Base-by-base conservation (phyloP, 1,140 invertebrate genomes). In the Drosophila cardini region DNA sequence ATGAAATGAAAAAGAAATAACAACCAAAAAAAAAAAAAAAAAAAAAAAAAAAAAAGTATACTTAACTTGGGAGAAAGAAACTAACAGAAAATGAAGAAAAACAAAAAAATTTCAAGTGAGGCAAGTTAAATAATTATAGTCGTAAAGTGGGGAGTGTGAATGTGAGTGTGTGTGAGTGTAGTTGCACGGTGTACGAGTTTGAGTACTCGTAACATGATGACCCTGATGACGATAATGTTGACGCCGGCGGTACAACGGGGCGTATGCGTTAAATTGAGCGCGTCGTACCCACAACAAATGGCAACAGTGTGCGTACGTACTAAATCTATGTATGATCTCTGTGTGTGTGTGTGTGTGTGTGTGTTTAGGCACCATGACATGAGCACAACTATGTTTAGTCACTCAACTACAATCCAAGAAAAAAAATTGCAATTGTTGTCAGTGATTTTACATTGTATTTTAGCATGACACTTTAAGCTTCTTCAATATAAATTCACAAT, bases 261-360 rank as follows among this genome's bases (percentile, higher is more conserved):
- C 80, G 76, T 79, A 83, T 79, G 72, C 72, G 71, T 72, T 79
- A 68, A 82, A 82, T 83, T 82, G 67, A 83, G 72, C 72, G 76
- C 67, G 53, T 79, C 80, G 72, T 79, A 76, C 76, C 52, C 71
- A 60, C 56, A 81, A 40, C 69, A 56, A 43, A 50, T 40, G 55
- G 36, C 7, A 69, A 60, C 26, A 38, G 46, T 38, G n/a, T 46
- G 32, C 18, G 32, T 40, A 30, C 21, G 18, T 43, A 15, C 21
- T 26, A 26, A 26, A 5, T 0, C 21, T 43, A 11, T n/a, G 16
- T 78, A 34, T 38, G 46, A 26, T 26, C 21, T 26, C 5, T 45
- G 42, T 76, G 60, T 53, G 53, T 36, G 10, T 21, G 26, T 57
- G 21, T 65, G 18, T 13, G 36, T 72, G 46, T 53, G 21, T 62